phyloP scores from a whole-genome alignment of 2,113 vertebrate genomes.

The Scytalopus superciliaris region DNA sequence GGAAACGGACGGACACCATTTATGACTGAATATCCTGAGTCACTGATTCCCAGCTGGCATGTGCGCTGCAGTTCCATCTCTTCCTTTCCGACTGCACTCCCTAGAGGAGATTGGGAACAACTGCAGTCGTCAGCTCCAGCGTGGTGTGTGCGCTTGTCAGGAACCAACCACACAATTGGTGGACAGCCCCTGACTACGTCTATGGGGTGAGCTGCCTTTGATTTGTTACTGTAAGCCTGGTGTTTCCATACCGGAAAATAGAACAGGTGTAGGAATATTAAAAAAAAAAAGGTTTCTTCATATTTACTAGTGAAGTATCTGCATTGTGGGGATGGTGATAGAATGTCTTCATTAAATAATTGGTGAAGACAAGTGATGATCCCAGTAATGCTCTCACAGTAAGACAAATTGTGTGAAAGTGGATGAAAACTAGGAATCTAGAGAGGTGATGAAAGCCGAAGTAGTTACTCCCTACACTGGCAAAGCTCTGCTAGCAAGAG shows the following conservation, averaged over 20 bases:
- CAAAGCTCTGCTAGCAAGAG: neutral
- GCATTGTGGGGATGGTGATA: neutral
- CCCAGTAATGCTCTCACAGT: neutral
- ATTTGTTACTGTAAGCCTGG: slow-evolving; percentile 1
- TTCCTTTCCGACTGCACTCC: slow-evolving; percentile 64
- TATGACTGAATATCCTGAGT: slow-evolving; percentile 55
- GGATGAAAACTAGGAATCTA: neutral
- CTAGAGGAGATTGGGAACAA: slow-evolving; percentile 68
- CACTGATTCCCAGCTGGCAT: slow-evolving; percentile 26
- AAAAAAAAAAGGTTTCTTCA: neutral
- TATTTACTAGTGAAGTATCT: neutral
- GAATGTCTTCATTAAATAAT: neutral
- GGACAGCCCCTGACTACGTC: neutral
- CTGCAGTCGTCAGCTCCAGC: neutral
- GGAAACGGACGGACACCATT: slow-evolving; percentile 6
- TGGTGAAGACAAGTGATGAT: neutral
- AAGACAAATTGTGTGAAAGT: neutral
- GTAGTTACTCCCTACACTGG: neutral
- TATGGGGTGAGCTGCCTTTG: slow-evolving; percentile 19
- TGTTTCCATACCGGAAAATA: neutral
- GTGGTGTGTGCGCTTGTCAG: neutral
- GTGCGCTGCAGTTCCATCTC: slow-evolving; percentile 17
- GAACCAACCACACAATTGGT: neutral
- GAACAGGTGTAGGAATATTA: neutral
- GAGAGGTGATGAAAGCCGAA: neutral